Evolutionary conservation across 2,888 invertebrate genomes (phyloP), one percentile per base, ranked within the genome.

Genomic region (Erebia palarica): DNA sequence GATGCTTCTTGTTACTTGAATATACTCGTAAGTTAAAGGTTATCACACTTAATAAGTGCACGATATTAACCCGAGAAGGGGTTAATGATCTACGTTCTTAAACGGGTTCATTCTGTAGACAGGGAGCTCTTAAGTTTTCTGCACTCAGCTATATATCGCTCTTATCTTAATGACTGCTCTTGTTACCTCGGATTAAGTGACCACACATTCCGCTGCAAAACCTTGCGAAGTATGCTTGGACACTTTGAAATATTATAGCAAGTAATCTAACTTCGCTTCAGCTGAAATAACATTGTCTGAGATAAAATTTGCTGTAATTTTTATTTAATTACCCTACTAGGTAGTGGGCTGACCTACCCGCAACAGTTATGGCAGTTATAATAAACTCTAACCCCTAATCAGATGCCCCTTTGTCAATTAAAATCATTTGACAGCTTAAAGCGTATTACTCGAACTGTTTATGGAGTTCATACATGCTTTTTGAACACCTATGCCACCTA

Each of bases 141-240:
- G 70, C 65, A 63, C 68, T 72, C 47, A 49, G 72, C 74, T 74
- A 77, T 78, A 77, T 74, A 78, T 78, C 73, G 72, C 73, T 67
- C 73, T 75, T 77, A 75, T 78, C 77, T 76, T 77, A 77, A 76
- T 78, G 76, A 77, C 75, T 72, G 70, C 74, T 73, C 74, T 74
- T 76, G 76, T 76, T 78, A 75, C 73, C 75, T 65, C 57, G 75
- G 76, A 74, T 77, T 77, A 75, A 78, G 75, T 78, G 76, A 73
- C 78, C 75, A 71, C 75, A 75, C 71, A 73, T 49, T 59, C 59
- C 58, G 11, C 36, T n/a, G 57, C 58, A 49, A 67, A 59, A 67
- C 18, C 67, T 21, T 18, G 36, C 16, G 59, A 59, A 58, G 59
- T 67, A 58, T 49, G 58, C 21, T 63, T 14, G 47, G 63, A 18